Evolutionary conservation across 1,140 invertebrate species (phyloP).

Genomic region (Drosophila kurseongensis): DNA sequence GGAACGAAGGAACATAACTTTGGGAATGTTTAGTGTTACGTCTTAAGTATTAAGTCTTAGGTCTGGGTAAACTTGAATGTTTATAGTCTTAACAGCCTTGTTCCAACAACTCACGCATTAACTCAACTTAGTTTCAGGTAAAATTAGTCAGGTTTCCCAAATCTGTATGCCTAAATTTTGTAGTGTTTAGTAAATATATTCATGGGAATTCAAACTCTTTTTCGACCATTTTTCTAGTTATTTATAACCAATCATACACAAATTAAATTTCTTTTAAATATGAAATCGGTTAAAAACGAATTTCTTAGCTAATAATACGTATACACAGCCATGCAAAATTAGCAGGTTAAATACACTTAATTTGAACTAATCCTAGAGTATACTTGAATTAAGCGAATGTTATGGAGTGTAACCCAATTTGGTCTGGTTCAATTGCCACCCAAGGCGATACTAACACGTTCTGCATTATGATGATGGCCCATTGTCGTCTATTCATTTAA

Average conservation of each 20-base stretch:
- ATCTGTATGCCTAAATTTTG: neutral
- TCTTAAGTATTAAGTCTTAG: neutral
- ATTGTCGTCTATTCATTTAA: conserved; percentile 74
- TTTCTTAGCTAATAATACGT: no score
- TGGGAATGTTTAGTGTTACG: neutral
- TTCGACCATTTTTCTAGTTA: no score
- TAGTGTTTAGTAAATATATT: no score
- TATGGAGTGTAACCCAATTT: neutral
- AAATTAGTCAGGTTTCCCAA: neutral
- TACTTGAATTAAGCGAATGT: no score
- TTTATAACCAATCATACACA: no score
- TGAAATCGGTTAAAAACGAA: no score
- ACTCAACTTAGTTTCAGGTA: neutral
- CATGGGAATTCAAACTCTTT: no score
- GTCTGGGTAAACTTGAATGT: neutral
- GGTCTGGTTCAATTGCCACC: conserved; percentile 17
- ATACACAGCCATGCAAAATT: no score
- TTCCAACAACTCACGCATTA: neutral
- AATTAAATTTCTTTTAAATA: no score
- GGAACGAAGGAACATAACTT: neutral
- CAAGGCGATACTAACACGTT: conserved; percentile 23
- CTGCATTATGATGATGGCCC: conserved; percentile 41
- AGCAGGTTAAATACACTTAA: no score
- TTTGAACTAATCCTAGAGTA: no score
- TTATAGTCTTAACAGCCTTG: conserved; percentile 1